Evolutionary conservation across 1,140 invertebrate species (phyloP), one percentile per base, ranked within the genome.

Genomic region (Zaprionus taronus): DNA sequence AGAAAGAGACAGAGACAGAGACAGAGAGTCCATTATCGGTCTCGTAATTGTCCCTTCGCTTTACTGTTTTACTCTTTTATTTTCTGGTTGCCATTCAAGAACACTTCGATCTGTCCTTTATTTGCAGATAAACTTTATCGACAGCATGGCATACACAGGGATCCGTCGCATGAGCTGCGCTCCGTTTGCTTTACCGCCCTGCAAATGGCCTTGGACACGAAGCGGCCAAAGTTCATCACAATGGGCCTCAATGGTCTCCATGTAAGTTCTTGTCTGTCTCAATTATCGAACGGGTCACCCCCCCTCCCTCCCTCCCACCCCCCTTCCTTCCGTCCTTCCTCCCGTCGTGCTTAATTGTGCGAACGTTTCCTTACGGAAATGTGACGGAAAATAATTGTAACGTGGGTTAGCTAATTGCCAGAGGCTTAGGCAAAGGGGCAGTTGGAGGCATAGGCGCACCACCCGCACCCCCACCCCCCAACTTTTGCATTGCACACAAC

Each of bases 141-240:
- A 76, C 96, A 97, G 93, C 96, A 97, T 91, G 95, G 95, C 76
- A 94, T 96, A 71, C 93, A 96, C 55, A 94, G 96, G 75, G 96
- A 96, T 92, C 96, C 97, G 17, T 96, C 97, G 31, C 95, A 97
- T 94, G 96, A 98, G 93, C 89, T 98, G 67, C 95, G 97, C 89
- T 95, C 96, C 65, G 96, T 96, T 81, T 98, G 97, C 93, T 95
- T 98, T 80, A 94, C 95, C 72, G 96, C 97, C 9, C 94, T 98
- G 80, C 97, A 97, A 93, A 93, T 97, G 80, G 96, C 97, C n/a
- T 92, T 99, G 61, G 97, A 98, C 93, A 97, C 96, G 53, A 97
- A 97, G 93, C 95, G 96, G 78, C 96, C 96, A 83, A 97, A 97
- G 93, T 95, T 98, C 68, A 95, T 97, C 53, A 94, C 95, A 26